Conservation (phyloP, 2,797 vertebrate species). For the Phataginus tricuspis region DNA sequence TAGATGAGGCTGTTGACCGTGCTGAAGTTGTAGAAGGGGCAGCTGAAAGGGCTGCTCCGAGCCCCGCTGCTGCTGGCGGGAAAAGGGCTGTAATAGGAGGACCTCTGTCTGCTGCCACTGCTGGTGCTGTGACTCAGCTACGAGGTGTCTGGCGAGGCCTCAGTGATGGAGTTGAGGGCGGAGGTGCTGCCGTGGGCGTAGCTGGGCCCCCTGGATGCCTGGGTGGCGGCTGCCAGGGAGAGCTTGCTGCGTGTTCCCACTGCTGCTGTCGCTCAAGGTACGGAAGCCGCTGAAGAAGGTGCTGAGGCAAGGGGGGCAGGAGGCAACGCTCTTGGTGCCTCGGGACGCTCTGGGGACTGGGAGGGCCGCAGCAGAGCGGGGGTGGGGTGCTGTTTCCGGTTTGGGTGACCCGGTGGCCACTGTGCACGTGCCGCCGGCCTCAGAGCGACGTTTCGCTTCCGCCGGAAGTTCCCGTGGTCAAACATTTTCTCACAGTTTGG, state of each 20-base stretch:
- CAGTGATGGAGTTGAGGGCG: slow-evolving; percentile 82
- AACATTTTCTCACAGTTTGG: slow-evolving; percentile 99
- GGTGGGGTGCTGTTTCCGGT: slow-evolving; percentile 87
- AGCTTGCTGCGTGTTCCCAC: slow-evolving; percentile 86
- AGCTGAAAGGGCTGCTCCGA: slow-evolving; percentile 92
- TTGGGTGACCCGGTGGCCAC: slow-evolving; percentile 85
- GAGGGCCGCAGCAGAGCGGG: slow-evolving; percentile 90
- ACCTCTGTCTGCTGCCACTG: slow-evolving; percentile 73
- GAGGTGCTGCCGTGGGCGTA: slow-evolving; percentile 85
- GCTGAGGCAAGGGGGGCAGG: slow-evolving; percentile 92
- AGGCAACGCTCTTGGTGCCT: slow-evolving; percentile 89
- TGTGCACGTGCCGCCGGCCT: slow-evolving; percentile 82
- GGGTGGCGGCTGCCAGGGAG: slow-evolving; percentile 74
- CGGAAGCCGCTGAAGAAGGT: slow-evolving; percentile 96
- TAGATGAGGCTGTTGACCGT: slow-evolving; percentile 97
- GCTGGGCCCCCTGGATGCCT: slow-evolving; percentile 89
- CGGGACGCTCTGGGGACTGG: slow-evolving; percentile 83
- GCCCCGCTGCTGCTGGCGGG: slow-evolving; percentile 85
- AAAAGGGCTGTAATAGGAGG: slow-evolving; percentile 94
- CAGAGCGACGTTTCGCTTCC: slow-evolving; percentile 95
- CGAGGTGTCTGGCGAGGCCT: slow-evolving; percentile 80
- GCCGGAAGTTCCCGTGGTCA: slow-evolving; percentile 97
- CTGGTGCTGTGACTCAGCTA: slow-evolving; percentile 83
- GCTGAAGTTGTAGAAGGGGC: slow-evolving; percentile 97
- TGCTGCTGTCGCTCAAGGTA: slow-evolving; percentile 85